A percentile compares a stretch with the other conserved stretches of the same genome.
Conservation (phyloP, 1,140 invertebrate genomes). For the Odontomachus brunneus region DNA sequence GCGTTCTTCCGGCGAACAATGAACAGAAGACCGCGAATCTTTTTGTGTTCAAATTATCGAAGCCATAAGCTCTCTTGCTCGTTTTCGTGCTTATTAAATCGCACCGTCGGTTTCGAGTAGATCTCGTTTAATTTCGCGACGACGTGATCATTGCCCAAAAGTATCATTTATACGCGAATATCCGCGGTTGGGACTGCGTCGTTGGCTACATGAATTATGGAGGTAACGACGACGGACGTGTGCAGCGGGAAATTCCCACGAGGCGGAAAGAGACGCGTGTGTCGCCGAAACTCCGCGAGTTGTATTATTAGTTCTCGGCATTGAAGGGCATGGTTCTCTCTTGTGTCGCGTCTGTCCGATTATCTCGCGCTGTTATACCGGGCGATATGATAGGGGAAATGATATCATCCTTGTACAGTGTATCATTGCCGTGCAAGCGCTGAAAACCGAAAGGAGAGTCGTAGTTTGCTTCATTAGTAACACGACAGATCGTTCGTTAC, state of each 20-base stretch:
- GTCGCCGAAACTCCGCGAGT: slow-evolving; percentile 49
- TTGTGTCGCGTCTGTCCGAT: slow-evolving; percentile 37
- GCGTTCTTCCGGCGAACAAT: neutral
- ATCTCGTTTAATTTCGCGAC: slow-evolving; percentile 4
- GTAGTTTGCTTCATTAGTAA: neutral
- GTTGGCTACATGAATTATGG: slow-evolving; percentile 63
- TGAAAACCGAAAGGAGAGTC: neutral
- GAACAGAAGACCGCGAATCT: neutral
- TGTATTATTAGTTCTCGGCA: slow-evolving; percentile 63
- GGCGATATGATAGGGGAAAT: neutral
- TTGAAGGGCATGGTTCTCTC: slow-evolving; percentile 55
- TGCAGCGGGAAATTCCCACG: slow-evolving; percentile 50
- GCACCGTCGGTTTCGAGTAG: neutral
- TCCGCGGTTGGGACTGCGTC: slow-evolving; percentile 21
- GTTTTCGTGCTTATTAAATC: no score
- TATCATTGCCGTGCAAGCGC: neutral
- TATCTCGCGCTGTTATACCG: slow-evolving; percentile 22
- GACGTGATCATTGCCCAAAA: slow-evolving; percentile 29
- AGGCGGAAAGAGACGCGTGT: slow-evolving; percentile 14
- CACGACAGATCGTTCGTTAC: neutral
- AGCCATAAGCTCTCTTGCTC: no score
- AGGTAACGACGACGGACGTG: neutral
- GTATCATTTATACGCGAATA: slow-evolving; percentile 57
- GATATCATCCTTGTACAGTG: no score
- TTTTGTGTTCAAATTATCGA: neutral